Evolutionary conservation across 2,113 vertebrate species (phyloP), one percentile per base, ranked within the genome.

Genomic region (Onychostruthus taczanowskii): DNA sequence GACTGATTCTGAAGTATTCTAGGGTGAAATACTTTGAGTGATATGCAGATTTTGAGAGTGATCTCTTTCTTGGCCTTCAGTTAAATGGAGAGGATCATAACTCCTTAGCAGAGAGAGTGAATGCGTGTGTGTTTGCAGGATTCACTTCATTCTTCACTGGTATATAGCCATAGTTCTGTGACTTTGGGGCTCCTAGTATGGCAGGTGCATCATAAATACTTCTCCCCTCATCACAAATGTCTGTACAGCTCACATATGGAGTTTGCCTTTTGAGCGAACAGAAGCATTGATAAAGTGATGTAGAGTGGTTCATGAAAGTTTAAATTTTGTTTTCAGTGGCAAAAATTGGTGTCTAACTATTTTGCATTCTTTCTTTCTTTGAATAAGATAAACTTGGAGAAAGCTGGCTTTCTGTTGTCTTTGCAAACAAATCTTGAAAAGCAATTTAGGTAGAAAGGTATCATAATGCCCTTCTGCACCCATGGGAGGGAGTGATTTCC

Each of bases 351-450:
- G 68, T 52, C 55, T 75, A 31, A 52, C 47, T 83, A 17, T 55
- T 74, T 73, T 67, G 11, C 70, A 74, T 84, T 89, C 41, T 81
- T 84, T 75, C 16, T 77, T 81, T 85, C 41, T 69, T 89, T 2
- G 3, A 63, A 16, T 74, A 80, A 84, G 44, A 35, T 85, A 77
- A 89, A 89, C 30, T 44, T 33, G 8, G 69, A 78, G 64, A 77
- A 89, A 80, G 11, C 39, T 75, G 37, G 0, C 31, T 94, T 53
- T 31, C 44, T 58, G 13, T 80, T 90, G 63, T 50, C 67, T 66
- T 90, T 86, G 79, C 68, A 93, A 95, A 90, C n/a, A 88, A 73
- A 69, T 94, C 82, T 85, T 82, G 4, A 2, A 43, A 80, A 86
- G 67, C 41, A 88, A 4, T 85, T 83, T 76, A 58, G 41, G 31